Percentiles rank a stretch among this genome's conserved stretches.
Conservation (phyloP, 2,113 vertebrate species). For the Ammodramus savannarum region DNA sequence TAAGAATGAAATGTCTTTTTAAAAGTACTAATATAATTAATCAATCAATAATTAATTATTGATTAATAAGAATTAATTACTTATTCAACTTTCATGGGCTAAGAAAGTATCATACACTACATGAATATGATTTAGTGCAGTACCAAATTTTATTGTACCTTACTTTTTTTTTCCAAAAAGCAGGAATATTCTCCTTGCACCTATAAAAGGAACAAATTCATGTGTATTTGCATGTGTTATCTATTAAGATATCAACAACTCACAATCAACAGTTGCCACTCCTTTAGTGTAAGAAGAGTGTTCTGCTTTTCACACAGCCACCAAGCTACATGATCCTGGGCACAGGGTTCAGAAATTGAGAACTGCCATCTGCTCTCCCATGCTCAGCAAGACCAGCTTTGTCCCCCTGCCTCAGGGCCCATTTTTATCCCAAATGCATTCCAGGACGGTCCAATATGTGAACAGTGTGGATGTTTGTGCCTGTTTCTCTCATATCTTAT, state of each 20-base stretch:
- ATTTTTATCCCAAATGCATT: neutral
- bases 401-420: rapidly evolving
- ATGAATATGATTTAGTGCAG: neutral
- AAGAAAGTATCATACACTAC: neutral
- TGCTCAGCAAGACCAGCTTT: neutral
- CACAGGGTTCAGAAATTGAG: rapidly evolving
- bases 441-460: neutral
- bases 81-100: neutral
- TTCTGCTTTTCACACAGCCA: neutral
- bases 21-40: neutral
- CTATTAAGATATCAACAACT: neutral
- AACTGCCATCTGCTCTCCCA: neutral
- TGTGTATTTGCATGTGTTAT: neutral
- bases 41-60: too few relatives aligned
- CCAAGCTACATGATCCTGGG: neutral
- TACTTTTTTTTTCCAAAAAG: neutral
- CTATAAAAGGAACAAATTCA: neutral
- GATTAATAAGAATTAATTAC: too few relatives aligned
- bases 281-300: neutral
- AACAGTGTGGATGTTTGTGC: rapidly evolving
- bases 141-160: neutral
- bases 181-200: neutral
- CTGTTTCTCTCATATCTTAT: neutral
- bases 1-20: neutral
- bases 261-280: neutral